Evolutionary conservation across 2,113 vertebrate genomes (phyloP), one percentile per base, ranked within the genome.

Genomic region (Axis porcinus): DNA sequence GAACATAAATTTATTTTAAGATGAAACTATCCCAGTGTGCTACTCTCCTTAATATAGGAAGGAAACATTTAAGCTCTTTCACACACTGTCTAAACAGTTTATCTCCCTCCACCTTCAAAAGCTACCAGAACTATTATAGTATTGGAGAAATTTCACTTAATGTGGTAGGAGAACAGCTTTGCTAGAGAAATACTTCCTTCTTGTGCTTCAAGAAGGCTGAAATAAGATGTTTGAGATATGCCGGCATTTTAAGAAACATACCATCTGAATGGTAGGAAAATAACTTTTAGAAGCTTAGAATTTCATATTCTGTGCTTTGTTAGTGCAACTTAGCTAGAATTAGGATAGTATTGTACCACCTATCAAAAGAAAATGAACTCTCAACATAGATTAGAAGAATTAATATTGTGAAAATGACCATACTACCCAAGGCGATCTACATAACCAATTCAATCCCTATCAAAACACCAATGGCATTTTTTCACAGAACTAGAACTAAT

Each of bases 1-100:
- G 45, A 95, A 95, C 13, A 50, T 17, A 88, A 92, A 89, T 89
- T 78, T 96, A 97, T 94, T 97, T 94, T 94, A 91, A 96, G 36
- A 87, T 47, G 27, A 92, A 87, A 50, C 19, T 33, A 97, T 91
- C 15, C 16, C 30, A 47, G 82, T 95, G 9, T 74, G 36, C 25
- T 93, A 36, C 2, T 76, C n/a, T 97, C 86, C 78, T 96, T 95
- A 97, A 97, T 55, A 90, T 55, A 90, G 27, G 25, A 94, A 88
- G 52, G 60, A 88, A 96, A 62, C 21, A 86, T 94, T 94, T 92
- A 79, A 96, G 19, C 8, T 95, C 62, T 86, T 98, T 96, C 83
- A 93, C 40, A 94, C 43, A 96, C 86, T 88, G 52, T 96, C 89
- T 96, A 93, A 95, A 94, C 54, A 92, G 55, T 95, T 83, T 92